Evolutionary conservation across 92 coral and sea anemone species (phyloP), one percentile per base, ranked within the genome.

Genomic region (Epizoanthus rinbou): DNA sequence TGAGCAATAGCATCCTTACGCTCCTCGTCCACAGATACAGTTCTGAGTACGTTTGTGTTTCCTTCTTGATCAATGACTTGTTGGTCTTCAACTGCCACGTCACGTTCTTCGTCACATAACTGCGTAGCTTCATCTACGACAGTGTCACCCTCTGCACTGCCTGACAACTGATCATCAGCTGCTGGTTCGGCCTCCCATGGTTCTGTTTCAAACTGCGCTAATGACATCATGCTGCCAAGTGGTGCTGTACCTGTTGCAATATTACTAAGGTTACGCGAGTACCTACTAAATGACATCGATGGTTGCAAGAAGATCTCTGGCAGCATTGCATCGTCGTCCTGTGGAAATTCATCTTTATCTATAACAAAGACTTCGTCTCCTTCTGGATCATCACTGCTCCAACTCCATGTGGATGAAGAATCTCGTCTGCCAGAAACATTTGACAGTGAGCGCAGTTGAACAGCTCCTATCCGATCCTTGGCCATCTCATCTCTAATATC

Each of bases 311-410:
- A 78, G 10, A 78, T 78, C 60, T 78, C 82, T 0, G 82, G 82
- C 60, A 78, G 37, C 39, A 43, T 39, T 39, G 82, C 43, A 7
- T 78, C 82, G 33, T 43, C 43, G 50, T 78, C 70, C 33, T 57
- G 8, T 3, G 82, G 72, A 37, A 78, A 60, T 39, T 78, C 82
- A 22, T 78, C 71, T 52, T 78, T 69, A 37, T 63, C 70, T 21
- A 78, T 62, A 31, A 78, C 59, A 23, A 78, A 78, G 66, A 78
- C 82, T 60, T 78, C 82, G 21, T 78, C 82, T 41, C 82, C 82
- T 37, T 78, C 82, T 62, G 43, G 82, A 41, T 78, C 82, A 23
- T 78, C 82, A 22, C 82, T 78, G 47, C 82, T 78, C 82, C 82
- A 78, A 62, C 82, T 78, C 82, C 82, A 78, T 13, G 71, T 78